Base-by-base conservation (phyloP, 2,888 invertebrate genomes). In the Mythimna pallens region DNA sequence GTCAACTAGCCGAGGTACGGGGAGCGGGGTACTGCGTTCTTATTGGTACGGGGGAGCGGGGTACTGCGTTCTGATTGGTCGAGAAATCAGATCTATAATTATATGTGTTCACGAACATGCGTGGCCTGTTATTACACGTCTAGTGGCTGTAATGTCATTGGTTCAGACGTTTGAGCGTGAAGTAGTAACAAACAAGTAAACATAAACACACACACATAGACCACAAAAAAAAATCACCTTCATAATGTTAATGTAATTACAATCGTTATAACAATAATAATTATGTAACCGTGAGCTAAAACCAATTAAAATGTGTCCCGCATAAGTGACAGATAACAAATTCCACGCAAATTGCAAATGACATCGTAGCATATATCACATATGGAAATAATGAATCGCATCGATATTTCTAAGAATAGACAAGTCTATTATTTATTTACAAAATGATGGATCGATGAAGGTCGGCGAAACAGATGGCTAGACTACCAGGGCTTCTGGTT, bases 351-450 rank as follows among this genome's bases (percentile, higher is more conserved):
- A 40, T 9, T 54, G 12, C 17, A 73, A 55, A 65, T 61, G 14
- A 36, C n/a, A 5, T n/a, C 7, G 14, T 47, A 6, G 40, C 36
- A 71, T 57, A 30, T 10, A 47, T 43, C 7, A 47, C 43, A 47
- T 17, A 4, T 5, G 17, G 0, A 47, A 47, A 47, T 14, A 9
- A 43, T 34, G 9, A 70, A 34, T 20, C 3, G n/a, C 10, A 14
- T 55, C 70, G 50, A 58, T n/a, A 14, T 30, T 73, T 47, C 59
- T 61, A 30, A 36, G 54, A 65, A 43, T n/a, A 43, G 4, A 52
- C n/a, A 52, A 25, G n/a, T 58, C 2, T n/a, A 70, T 70, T 65
- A 77, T 50, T 78, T 65, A 77, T 70, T 54, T 34, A 78, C 59
- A 52, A 61, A 25, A 55, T 17, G 30, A 50, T 76, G n/a, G 61